phyloP scores from a whole-genome alignment of 64 coral and sea anemone genomes.

The Pocillopora damicornis region DNA sequence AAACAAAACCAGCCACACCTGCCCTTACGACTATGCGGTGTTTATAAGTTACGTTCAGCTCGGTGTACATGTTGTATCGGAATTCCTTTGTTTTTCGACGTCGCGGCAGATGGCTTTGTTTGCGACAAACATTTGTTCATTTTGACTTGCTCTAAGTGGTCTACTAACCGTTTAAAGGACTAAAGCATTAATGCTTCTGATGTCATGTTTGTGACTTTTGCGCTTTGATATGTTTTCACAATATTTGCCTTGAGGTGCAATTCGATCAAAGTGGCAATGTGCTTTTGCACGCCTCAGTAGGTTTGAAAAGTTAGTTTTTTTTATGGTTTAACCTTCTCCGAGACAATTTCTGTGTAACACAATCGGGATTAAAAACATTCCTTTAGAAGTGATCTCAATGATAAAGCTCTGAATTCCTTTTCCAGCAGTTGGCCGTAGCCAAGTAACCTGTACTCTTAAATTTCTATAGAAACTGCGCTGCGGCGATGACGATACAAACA shows the following conservation, averaged over 20 bases:
- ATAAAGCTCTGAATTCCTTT: not conserved
- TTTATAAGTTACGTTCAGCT: not conserved
- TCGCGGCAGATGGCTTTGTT: not conserved
- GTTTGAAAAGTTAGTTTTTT: not conserved
- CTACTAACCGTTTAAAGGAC: not conserved
- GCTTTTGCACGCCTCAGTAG: not conserved
- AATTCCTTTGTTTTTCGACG: conserved; percentile 23
- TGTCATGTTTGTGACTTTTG: not conserved
- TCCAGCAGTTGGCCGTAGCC: not conserved
- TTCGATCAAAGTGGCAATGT: not conserved
- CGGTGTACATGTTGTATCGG: conserved; percentile 11
- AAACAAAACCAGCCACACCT: not conserved
- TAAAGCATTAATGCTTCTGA: not conserved
- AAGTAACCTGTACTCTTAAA: not conserved
- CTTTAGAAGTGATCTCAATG: not conserved
- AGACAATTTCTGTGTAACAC: conserved; percentile 1
- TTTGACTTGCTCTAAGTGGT: not conserved
- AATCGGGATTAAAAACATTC: not conserved
- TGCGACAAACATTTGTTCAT: conserved; percentile 15
- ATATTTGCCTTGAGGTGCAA: not conserved
- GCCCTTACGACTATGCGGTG: not conserved
- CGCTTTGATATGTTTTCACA: not conserved
- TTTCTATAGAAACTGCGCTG: not conserved
- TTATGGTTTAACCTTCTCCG: not conserved
- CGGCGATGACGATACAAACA: not conserved